A percentile compares a stretch with the other conserved stretches of the same genome.
phyloP scores from a whole-genome alignment of 2,888 invertebrate species.

The Zootermopsis nevadensis region DNA sequence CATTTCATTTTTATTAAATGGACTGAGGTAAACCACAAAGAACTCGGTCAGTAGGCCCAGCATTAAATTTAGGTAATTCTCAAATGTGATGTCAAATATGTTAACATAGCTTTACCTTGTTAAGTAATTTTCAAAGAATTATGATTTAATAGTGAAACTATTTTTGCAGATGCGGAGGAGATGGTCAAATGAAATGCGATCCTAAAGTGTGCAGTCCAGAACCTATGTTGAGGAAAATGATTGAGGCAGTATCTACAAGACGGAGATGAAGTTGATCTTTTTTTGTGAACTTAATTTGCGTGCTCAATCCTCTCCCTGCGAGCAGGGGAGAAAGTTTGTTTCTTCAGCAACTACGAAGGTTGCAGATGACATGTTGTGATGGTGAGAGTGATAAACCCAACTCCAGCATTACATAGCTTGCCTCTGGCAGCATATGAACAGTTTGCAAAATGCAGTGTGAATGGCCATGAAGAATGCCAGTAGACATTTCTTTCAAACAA shows the following conservation, averaged over 20 bases:
- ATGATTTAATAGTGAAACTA: background rate
- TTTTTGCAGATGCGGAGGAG: conserved; percentile 83
- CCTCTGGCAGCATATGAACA: background rate
- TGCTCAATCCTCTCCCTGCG: conserved; percentile 43
- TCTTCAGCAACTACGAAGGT: background rate
- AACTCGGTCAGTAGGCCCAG: too few species aligned
- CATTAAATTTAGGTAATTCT: too few species aligned
- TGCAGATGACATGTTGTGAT: background rate
- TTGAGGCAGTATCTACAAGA: conserved; percentile 74
- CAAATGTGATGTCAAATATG: too few species aligned
- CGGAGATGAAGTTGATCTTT: conserved; percentile 54
- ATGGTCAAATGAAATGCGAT: conserved; percentile 95
- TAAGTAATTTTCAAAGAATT: too few species aligned
- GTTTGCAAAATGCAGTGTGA: background rate
- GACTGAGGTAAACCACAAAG: too few species aligned
- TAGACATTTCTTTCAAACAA: background rate
- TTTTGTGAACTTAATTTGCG: background rate
- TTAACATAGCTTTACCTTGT: too few species aligned
- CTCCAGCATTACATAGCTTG: background rate
- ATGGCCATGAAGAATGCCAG: background rate
- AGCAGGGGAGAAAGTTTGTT: background rate
- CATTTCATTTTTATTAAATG: too few species aligned
- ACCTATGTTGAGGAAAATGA: conserved; percentile 90
- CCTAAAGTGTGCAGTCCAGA: conserved; percentile 91
- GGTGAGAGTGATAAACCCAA: background rate